A percentile compares a stretch with the other conserved stretches of the same genome.
These are phyloP conservation scores for Acanthosoma haemorrhoidale DNA, from an alignment of 2,888 invertebrate species.

Conservation along the genomic window DNA sequence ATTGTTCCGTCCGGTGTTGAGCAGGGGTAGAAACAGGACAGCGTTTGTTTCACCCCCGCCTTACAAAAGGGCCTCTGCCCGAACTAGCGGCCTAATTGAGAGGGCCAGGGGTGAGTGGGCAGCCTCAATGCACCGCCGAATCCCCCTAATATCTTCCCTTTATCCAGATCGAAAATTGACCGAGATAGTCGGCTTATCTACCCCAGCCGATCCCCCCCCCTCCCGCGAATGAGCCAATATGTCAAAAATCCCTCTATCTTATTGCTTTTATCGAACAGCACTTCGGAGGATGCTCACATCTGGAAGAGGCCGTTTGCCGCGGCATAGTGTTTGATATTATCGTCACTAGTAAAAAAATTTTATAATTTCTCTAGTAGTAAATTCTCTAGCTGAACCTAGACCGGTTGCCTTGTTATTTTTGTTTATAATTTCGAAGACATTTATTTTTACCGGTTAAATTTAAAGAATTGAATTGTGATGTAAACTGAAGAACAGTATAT, in stretches of 20 bases:
- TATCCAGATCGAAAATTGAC: slow-evolving; percentile 7
- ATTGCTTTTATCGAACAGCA: slow-evolving; percentile 5
- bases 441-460: too few species aligned
- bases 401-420: too few species aligned
- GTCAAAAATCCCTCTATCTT: slow-evolving; percentile 12
- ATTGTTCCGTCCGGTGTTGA: not conserved
- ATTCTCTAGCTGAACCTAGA: too few species aligned
- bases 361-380: too few species aligned
- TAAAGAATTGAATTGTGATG: too few species aligned
- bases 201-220: too few species aligned
- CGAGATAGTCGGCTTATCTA: not conserved
- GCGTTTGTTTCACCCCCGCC: not conserved
- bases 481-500: too few species aligned
- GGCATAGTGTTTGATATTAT: too few species aligned
- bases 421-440: too few species aligned
- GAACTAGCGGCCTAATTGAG: not conserved
- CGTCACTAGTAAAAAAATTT: too few species aligned
- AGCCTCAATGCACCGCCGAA: not conserved
- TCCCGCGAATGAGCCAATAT: slow-evolving; percentile 1
- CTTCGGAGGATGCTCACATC: not conserved
- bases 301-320: too few species aligned
- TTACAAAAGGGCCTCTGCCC: not conserved
- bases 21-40: not conserved
- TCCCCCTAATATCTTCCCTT: slow-evolving; percentile 10
- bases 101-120: slow-evolving; percentile 4